These are phyloP conservation scores for Elaphurus davidianus DNA, from an alignment of 2,113 vertebrate species.

Conservation along the genomic window DNA sequence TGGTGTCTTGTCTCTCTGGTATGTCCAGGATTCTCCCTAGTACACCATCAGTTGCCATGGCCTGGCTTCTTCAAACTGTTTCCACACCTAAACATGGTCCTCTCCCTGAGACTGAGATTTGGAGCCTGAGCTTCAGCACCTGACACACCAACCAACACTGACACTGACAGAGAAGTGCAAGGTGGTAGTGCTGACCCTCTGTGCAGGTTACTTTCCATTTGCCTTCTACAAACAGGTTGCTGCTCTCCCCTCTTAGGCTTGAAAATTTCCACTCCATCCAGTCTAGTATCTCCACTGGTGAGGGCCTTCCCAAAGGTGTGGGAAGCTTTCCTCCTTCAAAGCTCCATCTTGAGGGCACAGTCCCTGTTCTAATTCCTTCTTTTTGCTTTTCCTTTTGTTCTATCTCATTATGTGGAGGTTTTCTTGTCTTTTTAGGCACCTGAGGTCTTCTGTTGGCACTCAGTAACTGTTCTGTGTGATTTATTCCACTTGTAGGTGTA, in stretches of 20 bases:
- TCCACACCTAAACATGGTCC: neutral
- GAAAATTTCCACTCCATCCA: neutral
- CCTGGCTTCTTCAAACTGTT: neutral
- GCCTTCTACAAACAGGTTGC: neutral
- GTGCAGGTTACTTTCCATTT: neutral
- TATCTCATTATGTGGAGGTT: neutral
- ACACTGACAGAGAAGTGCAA: neutral
- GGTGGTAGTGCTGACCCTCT: neutral
- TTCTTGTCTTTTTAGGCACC: neutral
- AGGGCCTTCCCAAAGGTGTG: neutral
- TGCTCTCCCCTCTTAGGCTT: neutral
- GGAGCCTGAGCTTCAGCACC: neutral
- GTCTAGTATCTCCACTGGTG: neutral
- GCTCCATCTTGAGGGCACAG: neutral
- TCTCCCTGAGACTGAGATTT: neutral
- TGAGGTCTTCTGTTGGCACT: neutral
- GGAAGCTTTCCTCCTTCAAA: neutral
- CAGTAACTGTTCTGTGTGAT: neutral
- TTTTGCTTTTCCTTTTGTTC: neutral
- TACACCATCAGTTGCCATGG: neutral
- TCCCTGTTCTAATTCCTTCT: neutral
- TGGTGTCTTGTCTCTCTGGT: neutral
- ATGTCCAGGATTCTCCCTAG: neutral
- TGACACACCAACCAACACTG: neutral
- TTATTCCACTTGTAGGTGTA: neutral